These are phyloP conservation scores for Eupithecia vulgata DNA, from an alignment of 2,888 invertebrate species.

Conservation along the genomic window DNA sequence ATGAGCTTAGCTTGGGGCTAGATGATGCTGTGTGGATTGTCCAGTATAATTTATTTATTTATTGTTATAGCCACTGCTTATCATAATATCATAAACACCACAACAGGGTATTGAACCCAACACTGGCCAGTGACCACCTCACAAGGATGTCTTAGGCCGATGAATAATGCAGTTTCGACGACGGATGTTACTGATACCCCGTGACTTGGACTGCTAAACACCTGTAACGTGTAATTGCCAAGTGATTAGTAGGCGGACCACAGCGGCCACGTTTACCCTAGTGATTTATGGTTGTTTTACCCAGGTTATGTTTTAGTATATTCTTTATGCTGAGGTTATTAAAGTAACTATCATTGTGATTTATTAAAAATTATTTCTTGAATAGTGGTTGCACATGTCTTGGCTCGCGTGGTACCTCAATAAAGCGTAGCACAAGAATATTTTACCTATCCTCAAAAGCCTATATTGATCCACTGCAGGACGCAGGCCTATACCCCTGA, in stretches of 20 bases:
- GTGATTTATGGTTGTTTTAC: conserved; percentile 17
- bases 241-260: conserved; percentile 45
- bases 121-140: conserved; percentile 1
- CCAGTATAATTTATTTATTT: too few species aligned
- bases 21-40: too few species aligned
- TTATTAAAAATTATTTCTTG: too few species aligned
- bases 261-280: conserved; percentile 28
- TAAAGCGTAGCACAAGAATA: too few species aligned
- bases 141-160: not conserved
- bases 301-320: not conserved
- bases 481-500: too few species aligned
- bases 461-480: too few species aligned
- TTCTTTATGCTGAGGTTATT: not conserved
- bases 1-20: too few species aligned
- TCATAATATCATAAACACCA: conserved; percentile 8
- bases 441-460: too few species aligned
- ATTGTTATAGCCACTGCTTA: too few species aligned
- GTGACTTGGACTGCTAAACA: conserved; percentile 53
- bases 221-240: conserved; percentile 43
- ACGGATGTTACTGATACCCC: conserved; percentile 51
- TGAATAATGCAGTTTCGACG: conserved; percentile 47
- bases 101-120: conserved; percentile 5
- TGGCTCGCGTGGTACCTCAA: too few species aligned
- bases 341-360: too few species aligned
- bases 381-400: not conserved